Evolutionary conservation across 1,140 invertebrate genomes (phyloP).

Genomic region (Drusus annulatus): DNA sequence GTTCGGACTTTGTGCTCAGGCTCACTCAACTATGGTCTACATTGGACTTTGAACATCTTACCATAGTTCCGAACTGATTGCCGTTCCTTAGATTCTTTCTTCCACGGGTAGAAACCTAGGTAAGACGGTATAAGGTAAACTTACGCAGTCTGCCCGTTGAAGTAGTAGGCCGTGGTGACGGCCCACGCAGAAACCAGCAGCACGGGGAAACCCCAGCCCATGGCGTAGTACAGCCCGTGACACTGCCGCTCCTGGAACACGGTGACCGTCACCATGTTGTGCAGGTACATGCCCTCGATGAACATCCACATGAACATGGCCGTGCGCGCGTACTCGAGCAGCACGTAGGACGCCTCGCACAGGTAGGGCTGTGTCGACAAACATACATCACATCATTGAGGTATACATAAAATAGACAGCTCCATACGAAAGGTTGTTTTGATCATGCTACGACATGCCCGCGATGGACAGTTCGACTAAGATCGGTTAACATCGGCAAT

Average conservation of each 20-base stretch:
- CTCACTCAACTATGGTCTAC: too few species aligned
- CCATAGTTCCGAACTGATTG: too few species aligned
- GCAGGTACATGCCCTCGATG: constrained; percentile 89
- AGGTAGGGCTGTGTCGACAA: constrained; percentile 77
- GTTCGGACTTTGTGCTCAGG: too few species aligned
- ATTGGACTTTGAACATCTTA: too few species aligned
- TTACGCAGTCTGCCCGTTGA: constrained; percentile 64
- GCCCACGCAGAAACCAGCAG: constrained; percentile 83
- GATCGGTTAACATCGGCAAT: too few species aligned
- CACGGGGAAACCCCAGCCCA: constrained; percentile 88
- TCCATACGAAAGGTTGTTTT: too few species aligned
- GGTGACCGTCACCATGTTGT: constrained; percentile 88
- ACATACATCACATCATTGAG: too few species aligned
- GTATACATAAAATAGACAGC: too few species aligned
- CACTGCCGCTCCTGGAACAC: constrained; percentile 85
- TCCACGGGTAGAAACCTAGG: too few species aligned
- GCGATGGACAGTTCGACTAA: too few species aligned
- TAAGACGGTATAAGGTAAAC: constrained; percentile 47
- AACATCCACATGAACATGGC: constrained; percentile 98
- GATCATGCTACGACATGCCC: too few species aligned
- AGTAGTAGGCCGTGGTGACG: constrained; percentile 71
- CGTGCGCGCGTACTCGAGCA: constrained; percentile 89
- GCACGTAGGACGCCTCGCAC: constrained; percentile 84
- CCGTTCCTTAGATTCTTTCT: too few species aligned
- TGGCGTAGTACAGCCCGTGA: constrained; percentile 78